Evolutionary conservation across 1,140 invertebrate genomes (phyloP).

Genomic region (Drosophila kanapiae): DNA sequence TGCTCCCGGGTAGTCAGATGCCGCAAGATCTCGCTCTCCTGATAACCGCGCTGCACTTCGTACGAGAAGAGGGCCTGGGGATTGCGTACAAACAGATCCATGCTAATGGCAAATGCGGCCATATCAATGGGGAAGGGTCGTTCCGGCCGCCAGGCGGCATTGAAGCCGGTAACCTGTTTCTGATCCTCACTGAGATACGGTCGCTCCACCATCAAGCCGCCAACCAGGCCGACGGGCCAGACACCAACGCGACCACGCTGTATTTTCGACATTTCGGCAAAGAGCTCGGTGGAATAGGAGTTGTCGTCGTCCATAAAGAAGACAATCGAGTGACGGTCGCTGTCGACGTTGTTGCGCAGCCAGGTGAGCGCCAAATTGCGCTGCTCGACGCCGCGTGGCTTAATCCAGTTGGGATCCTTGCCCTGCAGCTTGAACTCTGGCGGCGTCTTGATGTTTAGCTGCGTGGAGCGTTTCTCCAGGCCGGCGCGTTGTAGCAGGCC

Average conservation of each 20-base stretch:
- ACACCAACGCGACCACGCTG: conserved; percentile 92
- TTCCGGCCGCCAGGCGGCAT: conserved; percentile 93
- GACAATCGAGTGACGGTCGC: conserved; percentile 90
- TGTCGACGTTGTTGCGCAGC: conserved; percentile 90
- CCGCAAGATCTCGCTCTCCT: conserved; percentile 95
- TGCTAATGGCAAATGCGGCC: conserved; percentile 98
- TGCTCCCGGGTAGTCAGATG: conserved; percentile 92
- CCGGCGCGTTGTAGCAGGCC: conserved; percentile 91
- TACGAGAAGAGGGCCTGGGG: conserved; percentile 93
- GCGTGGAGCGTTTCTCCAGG: conserved; percentile 68
- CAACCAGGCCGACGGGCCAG: conserved; percentile 98
- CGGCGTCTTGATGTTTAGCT: conserved; percentile 86
- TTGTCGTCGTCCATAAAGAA: conserved; percentile 99
- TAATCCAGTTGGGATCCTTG: conserved; percentile 93
- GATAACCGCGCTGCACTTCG: conserved; percentile 92
- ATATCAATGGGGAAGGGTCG: conserved; percentile 98
- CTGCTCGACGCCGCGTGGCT: conserved; percentile 97
- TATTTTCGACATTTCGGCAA: conserved; percentile 89
- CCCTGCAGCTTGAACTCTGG: conserved; percentile 88
- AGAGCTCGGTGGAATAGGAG: conserved; percentile 91
- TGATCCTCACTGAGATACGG: conserved; percentile 89
- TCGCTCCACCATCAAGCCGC: conserved; percentile 94
- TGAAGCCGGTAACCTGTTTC: conserved; percentile 93
- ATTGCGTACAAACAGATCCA: conserved; percentile 91
- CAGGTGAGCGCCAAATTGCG: conserved; percentile 95